These are phyloP conservation scores for Anomalospiza imberbis DNA, from an alignment of 2,797 vertebrate species.

Conservation along the genomic window DNA sequence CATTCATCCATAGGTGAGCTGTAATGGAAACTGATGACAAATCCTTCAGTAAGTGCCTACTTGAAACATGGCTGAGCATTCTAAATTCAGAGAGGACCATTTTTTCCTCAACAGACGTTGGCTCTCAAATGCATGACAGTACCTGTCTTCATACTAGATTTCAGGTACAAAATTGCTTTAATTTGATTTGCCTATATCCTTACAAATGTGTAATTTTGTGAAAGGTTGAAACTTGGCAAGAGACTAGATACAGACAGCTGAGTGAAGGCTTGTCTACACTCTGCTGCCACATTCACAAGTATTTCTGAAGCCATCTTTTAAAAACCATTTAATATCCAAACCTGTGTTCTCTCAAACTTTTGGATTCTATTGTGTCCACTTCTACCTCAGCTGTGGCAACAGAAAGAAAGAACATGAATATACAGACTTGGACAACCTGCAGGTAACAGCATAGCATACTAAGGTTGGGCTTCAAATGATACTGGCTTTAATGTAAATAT, in stretches of 20 bases:
- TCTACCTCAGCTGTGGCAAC: neutral
- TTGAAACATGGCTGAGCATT: neutral
- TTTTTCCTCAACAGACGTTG: neutral
- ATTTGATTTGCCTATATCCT: neutral
- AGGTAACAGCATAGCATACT: neutral
- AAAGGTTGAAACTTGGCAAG: neutral
- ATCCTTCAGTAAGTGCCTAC: neutral
- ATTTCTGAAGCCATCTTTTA: neutral
- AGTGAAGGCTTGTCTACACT: neutral
- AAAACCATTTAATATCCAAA: neutral
- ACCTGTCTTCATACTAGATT: neutral
- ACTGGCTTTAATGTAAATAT: neutral
- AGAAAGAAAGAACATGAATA: neutral
- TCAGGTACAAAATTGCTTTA: neutral
- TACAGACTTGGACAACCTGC: neutral
- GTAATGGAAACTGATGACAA: conserved; percentile 13
- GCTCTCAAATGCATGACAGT: neutral
- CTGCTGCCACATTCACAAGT: neutral
- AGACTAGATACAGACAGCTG: neutral
- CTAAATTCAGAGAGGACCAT: neutral
- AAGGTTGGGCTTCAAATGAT: neutral
- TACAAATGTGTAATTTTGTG: neutral
- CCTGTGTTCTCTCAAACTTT: neutral
- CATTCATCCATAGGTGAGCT: neutral
- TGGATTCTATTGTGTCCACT: neutral